Base-by-base conservation (phyloP, 2,797 vertebrate genomes). In the Pampus argenteus region DNA sequence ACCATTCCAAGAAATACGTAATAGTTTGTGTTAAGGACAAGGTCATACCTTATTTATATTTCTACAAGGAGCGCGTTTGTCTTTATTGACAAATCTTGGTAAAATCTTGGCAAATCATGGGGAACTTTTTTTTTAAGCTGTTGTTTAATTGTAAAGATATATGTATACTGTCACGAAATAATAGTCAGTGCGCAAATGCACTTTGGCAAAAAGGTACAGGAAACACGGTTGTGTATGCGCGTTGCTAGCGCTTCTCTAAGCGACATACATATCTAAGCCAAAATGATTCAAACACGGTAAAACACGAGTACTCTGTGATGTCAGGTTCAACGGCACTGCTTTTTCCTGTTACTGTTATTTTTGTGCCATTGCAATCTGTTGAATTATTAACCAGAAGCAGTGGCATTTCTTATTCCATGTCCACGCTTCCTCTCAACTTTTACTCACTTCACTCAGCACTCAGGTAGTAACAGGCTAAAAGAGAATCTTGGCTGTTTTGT, bases 311-410 rank as follows among this genome's bases (percentile, higher is more conserved):
- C 66, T 77, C 72, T 79, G 40, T 66, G 59, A 84, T 85, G 75
- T 86, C 69, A 76, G 48, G 71, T 66, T 60, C 58, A 74, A 59
- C 67, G 23, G 17, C 17, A 50, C 54, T 70, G 74, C 86, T 89
- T 83, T 92, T 87, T 85, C 77, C n/a, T 18, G n/a, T n/a, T n/a
- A 68, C 70, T 57, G 75, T 89, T 89, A 89, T 92, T 93, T 93
- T 91, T 88, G 86, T 92, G 86, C 89, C 83, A 92, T 91, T 89
- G 88, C 81, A 84, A 79, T 90, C 74, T 71, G 58, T 69, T 95
- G 78, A 89, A 94, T 93, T 93, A 93, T 94, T 94, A 85, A 95
- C 87, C 67, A 61, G 60, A 71, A 86, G 76, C 86, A 78, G 81
- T 90, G 87, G 82, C 90, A 79, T 90, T 89, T 85, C 80, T 81